phyloP scores from a whole-genome alignment of 2,888 invertebrate species.

The Cosmorhoe ocellata region DNA sequence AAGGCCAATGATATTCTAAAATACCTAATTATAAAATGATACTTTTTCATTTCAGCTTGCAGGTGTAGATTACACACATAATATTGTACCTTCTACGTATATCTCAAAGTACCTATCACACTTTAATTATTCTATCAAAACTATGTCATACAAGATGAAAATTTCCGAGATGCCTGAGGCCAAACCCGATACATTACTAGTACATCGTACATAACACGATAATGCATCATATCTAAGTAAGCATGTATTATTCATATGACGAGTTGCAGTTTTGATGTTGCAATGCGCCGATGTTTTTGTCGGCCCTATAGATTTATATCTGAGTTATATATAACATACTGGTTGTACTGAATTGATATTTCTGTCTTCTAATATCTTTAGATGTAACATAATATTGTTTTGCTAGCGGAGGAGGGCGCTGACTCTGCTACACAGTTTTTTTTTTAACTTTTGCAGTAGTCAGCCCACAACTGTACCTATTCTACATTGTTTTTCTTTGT shows the following conservation, averaged over 20 bases:
- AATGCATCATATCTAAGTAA: constrained; percentile 66
- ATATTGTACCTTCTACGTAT: no score
- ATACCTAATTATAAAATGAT: no score
- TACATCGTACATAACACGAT: constrained; percentile 53
- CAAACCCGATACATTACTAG: constrained; percentile 43
- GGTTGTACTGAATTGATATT: constrained; percentile 42
- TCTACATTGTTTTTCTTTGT: no score
- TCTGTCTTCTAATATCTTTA: constrained; percentile 26
- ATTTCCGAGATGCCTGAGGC: constrained; percentile 27
- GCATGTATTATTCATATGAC: constrained; percentile 74
- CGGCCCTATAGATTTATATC: constrained; percentile 53
- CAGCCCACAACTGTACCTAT: no score
- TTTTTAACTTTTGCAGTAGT: no score
- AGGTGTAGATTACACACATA: no score
- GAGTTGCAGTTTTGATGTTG: constrained; percentile 69
- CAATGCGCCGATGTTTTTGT: constrained; percentile 60
- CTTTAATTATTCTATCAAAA: neutral
- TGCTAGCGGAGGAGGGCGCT: no score
- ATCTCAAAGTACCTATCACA: no score
- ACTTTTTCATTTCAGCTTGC: no score
- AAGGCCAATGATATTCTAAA: no score
- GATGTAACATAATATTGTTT: neutral
- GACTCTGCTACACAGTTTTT: no score
- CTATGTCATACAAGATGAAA: constrained; percentile 11
- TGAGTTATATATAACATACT: constrained; percentile 55